A percentile compares a stretch with the other conserved stretches of the same genome.
phyloP scores from a whole-genome alignment of 2,888 invertebrate genomes.

The Drosophila imparisetae region DNA sequence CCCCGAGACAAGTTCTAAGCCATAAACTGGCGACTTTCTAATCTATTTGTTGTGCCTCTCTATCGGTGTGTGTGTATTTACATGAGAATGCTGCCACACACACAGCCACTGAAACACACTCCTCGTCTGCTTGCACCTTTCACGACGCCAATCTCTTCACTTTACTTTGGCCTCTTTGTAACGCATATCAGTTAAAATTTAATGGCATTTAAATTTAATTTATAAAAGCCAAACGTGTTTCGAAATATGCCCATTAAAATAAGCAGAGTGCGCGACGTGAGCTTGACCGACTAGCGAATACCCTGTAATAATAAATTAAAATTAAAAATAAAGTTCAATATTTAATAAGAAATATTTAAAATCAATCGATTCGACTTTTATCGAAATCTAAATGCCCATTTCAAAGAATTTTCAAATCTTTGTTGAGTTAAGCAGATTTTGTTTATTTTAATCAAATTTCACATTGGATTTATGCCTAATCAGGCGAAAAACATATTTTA shows the following conservation, averaged over 20 bases:
- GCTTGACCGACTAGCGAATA: not conserved
- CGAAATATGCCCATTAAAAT: conserved; percentile 50
- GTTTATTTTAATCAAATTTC: too few relatives aligned
- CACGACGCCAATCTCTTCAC: conserved; percentile 32
- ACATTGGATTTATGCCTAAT: too few relatives aligned
- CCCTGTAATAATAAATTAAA: not conserved
- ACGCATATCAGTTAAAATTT: conserved; percentile 55
- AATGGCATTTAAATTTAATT: conserved; percentile 77
- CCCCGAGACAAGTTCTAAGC: conserved; percentile 16
- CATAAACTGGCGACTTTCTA: conserved; percentile 53
- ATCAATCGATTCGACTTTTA: not conserved
- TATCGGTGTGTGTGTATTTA: conserved; percentile 31
- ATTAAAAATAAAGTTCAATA: not conserved
- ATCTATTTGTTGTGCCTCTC: conserved; percentile 35
- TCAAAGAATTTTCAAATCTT: too few relatives aligned
- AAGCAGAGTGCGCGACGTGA: not conserved
- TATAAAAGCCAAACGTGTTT: conserved; percentile 70
- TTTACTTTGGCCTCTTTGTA: conserved; percentile 28
- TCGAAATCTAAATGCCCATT: not conserved
- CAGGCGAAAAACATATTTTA: not conserved
- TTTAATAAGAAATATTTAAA: not conserved
- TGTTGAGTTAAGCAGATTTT: too few relatives aligned
- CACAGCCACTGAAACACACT: not conserved
- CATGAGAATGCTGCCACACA: conserved; percentile 46
- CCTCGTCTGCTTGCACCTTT: conserved; percentile 46